Base-by-base conservation (phyloP, 92 coral and sea anemone species). In the Epizoanthus stellaris region DNA sequence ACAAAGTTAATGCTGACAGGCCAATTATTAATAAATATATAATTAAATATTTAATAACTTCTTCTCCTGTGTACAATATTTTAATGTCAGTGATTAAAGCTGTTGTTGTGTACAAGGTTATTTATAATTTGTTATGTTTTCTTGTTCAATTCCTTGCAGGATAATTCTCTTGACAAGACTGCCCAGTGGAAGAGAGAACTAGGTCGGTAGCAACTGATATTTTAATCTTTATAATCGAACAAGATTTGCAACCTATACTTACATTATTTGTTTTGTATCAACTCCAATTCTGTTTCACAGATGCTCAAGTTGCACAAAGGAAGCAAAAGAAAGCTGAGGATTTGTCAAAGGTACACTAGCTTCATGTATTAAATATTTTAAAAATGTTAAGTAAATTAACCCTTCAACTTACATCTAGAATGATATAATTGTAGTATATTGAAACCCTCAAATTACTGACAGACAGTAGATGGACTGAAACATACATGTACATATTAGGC, bases 231-330 rank as follows among this genome's bases (percentile, higher is more conserved):
- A 61, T 9, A 3, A 20, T 5, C 2, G 25, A n/a, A 5, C 25
- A n/a, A 25, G 11, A 9, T 62, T n/a, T 17, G 7, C 36, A 17
- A 16, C 5, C 19, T 5, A 7, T 6, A 34, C 69, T 4, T 64
- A 3, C 69, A 64, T 25, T 21, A 0, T n/a, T 59, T 16, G 8
- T 59, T 59, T 16, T 9, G 4, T 34, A 12, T 10, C 42, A 30
- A 25, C 4, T 5, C 13, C 16, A 0, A 5, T 68, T 68, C 34
- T 15, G 3, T 38, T 68, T 38, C 4, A 67, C 19, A 68, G 49
- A 76, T 34, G 53, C 82, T 59, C 82, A 76, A 25, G 34, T 59
- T 17, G 67, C 69, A 17, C 68, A 76, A 76, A 58, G 65, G 42
- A 76, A 59, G 9, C 47, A 57, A 76, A 76, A 34, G 47, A 59